phyloP scores from a whole-genome alignment of 2,888 invertebrate species.

The Apamea anceps region DNA sequence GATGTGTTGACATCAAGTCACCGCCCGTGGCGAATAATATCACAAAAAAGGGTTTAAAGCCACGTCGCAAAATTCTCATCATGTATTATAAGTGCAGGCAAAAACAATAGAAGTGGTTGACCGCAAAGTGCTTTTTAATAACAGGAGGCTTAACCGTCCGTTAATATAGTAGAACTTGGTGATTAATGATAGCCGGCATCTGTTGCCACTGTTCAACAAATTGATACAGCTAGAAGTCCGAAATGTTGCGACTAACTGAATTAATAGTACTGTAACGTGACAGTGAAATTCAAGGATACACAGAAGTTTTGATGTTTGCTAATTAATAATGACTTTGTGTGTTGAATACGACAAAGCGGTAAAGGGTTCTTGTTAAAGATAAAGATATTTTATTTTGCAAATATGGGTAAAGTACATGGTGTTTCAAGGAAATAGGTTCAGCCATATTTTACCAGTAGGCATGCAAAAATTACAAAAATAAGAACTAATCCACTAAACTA shows the following conservation, averaged over 20 bases:
- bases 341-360: conserved; percentile 18
- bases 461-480: too few species aligned
- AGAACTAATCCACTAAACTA: too few species aligned
- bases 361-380: conserved; percentile 14
- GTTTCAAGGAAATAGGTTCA: too few species aligned
- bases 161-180: conserved; percentile 53
- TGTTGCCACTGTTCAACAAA: conserved; percentile 51
- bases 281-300: conserved; percentile 60
- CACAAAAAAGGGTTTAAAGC: conserved; percentile 55
- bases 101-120: conserved; percentile 60
- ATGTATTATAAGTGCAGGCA: conserved; percentile 28
- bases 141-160: conserved; percentile 40
- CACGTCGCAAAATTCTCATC: conserved; percentile 52
- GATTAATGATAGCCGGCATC: conserved; percentile 63
- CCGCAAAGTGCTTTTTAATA: conserved; percentile 68
- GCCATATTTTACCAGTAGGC: too few species aligned
- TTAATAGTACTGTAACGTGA: conserved; percentile 63
- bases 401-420: too few species aligned
- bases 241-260: conserved; percentile 59
- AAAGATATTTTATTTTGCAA: too few species aligned
- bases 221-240: conserved; percentile 49
- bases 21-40: conserved; percentile 51
- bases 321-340: conserved; percentile 47
- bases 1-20: conserved; percentile 57
- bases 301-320: conserved; percentile 36